phyloP scores from a whole-genome alignment of 2,113 vertebrate genomes.

The Ctenodactylus gundi region DNA sequence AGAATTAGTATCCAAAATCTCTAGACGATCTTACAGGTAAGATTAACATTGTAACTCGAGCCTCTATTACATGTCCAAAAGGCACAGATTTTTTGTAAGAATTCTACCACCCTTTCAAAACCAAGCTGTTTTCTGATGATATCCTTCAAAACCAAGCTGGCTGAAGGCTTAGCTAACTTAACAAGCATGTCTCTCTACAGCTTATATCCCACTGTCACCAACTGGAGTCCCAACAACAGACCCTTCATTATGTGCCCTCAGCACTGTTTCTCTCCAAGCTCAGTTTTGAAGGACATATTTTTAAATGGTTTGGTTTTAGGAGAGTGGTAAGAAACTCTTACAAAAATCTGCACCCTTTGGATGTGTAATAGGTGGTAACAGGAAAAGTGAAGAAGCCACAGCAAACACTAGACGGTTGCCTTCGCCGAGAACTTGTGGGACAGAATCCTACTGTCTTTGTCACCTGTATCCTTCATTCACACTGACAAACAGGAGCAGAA shows the following conservation, averaged over 20 bases:
- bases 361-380: background rate
- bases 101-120: too few relatives aligned
- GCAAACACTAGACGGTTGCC: accelerated
- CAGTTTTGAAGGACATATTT: background rate
- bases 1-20: background rate
- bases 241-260: too few relatives aligned
- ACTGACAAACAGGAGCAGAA: background rate
- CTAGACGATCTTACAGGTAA: background rate
- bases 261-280: too few relatives aligned
- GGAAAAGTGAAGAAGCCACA: background rate
- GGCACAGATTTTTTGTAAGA: too few relatives aligned
- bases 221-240: too few relatives aligned
- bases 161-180: too few relatives aligned
- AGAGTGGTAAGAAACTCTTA: background rate
- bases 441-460: background rate
- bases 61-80: too few relatives aligned
- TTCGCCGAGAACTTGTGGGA: accelerated
- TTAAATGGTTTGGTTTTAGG: background rate
- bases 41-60: background rate
- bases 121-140: too few relatives aligned
- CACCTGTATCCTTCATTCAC: background rate
- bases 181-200: too few relatives aligned
- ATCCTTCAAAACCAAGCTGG: too few relatives aligned
- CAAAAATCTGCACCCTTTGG: background rate
- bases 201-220: too few relatives aligned